A percentile compares a stretch with the other conserved stretches of the same genome.
phyloP scores from a whole-genome alignment of 2,888 invertebrate species.

The Tachina fera region DNA sequence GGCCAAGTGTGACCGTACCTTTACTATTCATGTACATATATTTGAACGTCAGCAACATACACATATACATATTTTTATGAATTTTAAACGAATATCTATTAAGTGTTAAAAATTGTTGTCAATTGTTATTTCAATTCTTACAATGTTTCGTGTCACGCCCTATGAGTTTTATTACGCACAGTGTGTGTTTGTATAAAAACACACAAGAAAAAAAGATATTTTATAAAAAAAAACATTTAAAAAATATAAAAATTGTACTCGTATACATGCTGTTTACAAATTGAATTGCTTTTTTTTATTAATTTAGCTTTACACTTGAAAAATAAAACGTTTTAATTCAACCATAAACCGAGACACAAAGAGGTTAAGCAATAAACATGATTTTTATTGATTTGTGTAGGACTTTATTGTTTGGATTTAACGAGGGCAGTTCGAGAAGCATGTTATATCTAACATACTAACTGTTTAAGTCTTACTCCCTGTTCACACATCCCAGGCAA shows the following conservation, averaged over 20 bases:
- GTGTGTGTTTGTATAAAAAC: background rate
- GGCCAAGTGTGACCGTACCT: too few relatives aligned
- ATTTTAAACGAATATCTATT: background rate
- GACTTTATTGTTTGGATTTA: background rate
- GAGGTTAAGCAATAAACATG: background rate
- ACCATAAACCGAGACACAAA: background rate
- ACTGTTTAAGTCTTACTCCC: too few relatives aligned
- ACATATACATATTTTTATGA: background rate
- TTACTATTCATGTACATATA: too few relatives aligned
- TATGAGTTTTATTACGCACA: slow-evolving; percentile 8
- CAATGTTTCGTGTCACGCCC: slow-evolving; percentile 11
- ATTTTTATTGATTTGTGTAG: background rate
- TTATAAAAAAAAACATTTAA: background rate
- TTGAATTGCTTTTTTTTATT: background rate
- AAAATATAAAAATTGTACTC: background rate
- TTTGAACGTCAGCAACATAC: background rate
- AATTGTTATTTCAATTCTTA: background rate
- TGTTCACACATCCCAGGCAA: too few relatives aligned
- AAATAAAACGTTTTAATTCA: background rate
- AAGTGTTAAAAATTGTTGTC: background rate
- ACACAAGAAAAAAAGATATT: background rate
- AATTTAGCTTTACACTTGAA: background rate
- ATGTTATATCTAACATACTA: too few relatives aligned
- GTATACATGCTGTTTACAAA: background rate
- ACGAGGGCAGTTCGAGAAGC: background rate